Evolutionary conservation across 1,140 invertebrate genomes (phyloP), one percentile per base, ranked within the genome.

Genomic region (Calephelis virginiensis): DNA sequence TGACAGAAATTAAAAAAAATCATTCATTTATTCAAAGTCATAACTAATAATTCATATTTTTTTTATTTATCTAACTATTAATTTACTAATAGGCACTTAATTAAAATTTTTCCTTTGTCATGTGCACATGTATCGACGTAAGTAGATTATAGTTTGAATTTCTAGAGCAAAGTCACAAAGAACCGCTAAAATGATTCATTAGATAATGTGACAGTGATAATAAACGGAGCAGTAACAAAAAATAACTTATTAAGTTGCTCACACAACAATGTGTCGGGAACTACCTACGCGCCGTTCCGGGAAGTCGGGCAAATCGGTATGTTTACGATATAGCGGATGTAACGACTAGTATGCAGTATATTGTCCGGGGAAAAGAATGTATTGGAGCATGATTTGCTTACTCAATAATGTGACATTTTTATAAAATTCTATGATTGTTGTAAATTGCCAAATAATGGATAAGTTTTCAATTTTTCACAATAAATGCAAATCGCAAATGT

Each of bases 321-420:
- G 85, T 86, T 88, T 85, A 85, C 73, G 85, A 86, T 87, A 86
- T 76, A 74, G 71, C 86, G 86, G 86, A 89, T 86, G 82, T 85
- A 73, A 78, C 78, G 71, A 69, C 74, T 79, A 78, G 75, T 73
- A 83, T 83, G 77, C 71, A 73, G 78, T 75, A 78, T 81, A 82
- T 83, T 83, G 74, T 85, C 75, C 72, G 72, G 71, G 69, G 70
- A 72, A 80, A 78, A 73, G 76, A 82, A 77, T 82, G 78, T 56
- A 43, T 62, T 59, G 12, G 40, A 64, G 53, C 49, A 64, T 64
- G 67, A 70, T 70, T 66, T 70, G 66, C 64, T 74, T 72, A 59
- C 67, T 61, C 64, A 68, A 53, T 3, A 59, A 59, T 37, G 12
- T 37, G 8, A 37, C 14, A 56, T 38, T 43, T 43, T 8, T 43